phyloP scores from a whole-genome alignment of 2,888 invertebrate genomes.

The Limnephilus auricula region DNA sequence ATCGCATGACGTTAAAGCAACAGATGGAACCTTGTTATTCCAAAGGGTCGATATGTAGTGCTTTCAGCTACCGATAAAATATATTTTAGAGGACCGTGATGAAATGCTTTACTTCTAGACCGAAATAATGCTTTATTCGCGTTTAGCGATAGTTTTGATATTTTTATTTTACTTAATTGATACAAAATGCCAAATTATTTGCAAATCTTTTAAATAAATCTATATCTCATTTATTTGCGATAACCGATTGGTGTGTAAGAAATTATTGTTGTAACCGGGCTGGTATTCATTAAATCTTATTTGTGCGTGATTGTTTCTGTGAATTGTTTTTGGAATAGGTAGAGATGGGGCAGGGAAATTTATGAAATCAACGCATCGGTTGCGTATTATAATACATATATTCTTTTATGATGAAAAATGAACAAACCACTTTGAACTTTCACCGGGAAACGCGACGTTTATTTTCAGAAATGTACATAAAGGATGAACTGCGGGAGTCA shows the following conservation, averaged over 20 bases:
- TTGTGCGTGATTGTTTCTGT: background rate
- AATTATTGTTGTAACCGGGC: background rate
- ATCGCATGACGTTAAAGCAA: too few relatives aligned
- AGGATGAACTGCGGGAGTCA: too few relatives aligned
- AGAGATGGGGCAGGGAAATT: background rate
- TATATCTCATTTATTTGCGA: background rate
- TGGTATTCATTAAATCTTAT: background rate
- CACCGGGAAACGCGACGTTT: background rate
- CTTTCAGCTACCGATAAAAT: too few relatives aligned
- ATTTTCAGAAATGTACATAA: background rate
- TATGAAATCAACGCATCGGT: background rate
- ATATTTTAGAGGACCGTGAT: background rate
- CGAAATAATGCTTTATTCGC: background rate
- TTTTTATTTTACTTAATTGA: slow-evolving; percentile 17
- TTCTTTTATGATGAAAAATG: background rate
- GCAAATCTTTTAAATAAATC: slow-evolving; percentile 1
- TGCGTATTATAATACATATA: background rate
- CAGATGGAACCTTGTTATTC: too few relatives aligned
- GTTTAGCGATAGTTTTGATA: slow-evolving; percentile 4
- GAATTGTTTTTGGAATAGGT: background rate
- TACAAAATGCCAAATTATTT: slow-evolving; percentile 46
- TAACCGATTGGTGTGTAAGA: background rate
- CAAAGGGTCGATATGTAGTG: too few relatives aligned
- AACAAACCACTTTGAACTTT: background rate
- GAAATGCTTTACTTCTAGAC: background rate